Conservation (phyloP, 2,113 vertebrate species). For the Chascanopsetta lugubris region DNA sequence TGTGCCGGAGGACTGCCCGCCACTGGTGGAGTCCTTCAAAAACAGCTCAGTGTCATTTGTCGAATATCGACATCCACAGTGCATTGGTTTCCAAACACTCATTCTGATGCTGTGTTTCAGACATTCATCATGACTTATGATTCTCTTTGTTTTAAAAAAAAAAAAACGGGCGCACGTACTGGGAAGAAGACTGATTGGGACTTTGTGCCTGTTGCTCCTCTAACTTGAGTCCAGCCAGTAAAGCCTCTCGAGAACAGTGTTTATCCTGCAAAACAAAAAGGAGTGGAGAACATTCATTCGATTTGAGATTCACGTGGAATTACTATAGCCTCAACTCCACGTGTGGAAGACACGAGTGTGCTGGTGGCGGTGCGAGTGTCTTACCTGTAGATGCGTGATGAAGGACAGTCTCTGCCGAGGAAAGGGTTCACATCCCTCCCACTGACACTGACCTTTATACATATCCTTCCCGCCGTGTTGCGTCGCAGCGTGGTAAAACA, state of each 20-base stretch:
- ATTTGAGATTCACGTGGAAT: neutral
- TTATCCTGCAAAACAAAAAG: slow-evolving; percentile 86
- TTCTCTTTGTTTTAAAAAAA: neutral
- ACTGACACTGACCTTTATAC: slow-evolving; percentile 94
- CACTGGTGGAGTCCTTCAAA: slow-evolving; percentile 84
- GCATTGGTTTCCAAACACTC: neutral
- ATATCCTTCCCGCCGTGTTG: slow-evolving; percentile 93
- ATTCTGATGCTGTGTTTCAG: neutral
- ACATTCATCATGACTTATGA: neutral
- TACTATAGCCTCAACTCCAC: too few relatives aligned
- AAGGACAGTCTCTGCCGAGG: slow-evolving; percentile 97
- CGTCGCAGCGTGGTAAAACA: slow-evolving; percentile 97
- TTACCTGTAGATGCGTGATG: slow-evolving; percentile 97
- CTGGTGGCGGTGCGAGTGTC: neutral
- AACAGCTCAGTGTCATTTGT: neutral
- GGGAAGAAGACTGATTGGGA: slow-evolving; percentile 92
- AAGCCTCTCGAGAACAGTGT: slow-evolving; percentile 97
- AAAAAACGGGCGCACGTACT: slow-evolving; percentile 64
- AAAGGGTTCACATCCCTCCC: slow-evolving; percentile 98
- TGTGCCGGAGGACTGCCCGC: slow-evolving; percentile 84
- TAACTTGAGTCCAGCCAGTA: slow-evolving; percentile 94
- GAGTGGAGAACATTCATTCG: neutral
- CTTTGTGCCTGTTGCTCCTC: slow-evolving; percentile 93
- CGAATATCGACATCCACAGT: neutral
- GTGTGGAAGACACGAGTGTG: neutral